Evolutionary conservation across 2,888 invertebrate genomes (phyloP).

Genomic region (Dryobotodes eremita): DNA sequence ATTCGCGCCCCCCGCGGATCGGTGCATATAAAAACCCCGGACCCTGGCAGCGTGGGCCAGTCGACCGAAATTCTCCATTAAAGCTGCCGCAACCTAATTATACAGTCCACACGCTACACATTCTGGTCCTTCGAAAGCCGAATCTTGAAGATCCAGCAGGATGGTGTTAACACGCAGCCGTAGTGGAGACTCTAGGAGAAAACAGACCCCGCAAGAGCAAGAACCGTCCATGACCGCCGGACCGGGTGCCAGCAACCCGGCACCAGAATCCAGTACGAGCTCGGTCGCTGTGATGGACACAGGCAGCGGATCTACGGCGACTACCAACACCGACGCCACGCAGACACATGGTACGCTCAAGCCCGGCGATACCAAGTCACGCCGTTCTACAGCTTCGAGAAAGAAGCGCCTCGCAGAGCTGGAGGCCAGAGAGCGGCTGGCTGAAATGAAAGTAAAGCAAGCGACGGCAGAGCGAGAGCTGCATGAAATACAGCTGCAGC

Average conservation of each 20-base stretch:
- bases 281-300: neutral
- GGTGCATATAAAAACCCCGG: no score
- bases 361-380: neutral
- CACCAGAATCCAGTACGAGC: neutral
- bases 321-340: neutral
- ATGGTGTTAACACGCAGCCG: neutral
- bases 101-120: no score
- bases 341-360: neutral
- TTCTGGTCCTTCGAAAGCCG: no score
- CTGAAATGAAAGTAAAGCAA: neutral
- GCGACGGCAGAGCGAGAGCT: neutral
- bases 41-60: no score
- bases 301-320: neutral
- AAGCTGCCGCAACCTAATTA: no score
- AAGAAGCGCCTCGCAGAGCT: neutral
- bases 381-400: neutral
- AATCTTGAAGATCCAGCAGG: neutral
- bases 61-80: no score
- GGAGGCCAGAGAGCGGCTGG: conserved; percentile 4
- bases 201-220: neutral
- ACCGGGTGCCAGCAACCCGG: neutral
- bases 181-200: neutral
- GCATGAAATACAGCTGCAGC: neutral
- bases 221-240: neutral
- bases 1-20: no score